Evolutionary conservation across 2,113 vertebrate genomes (phyloP).

Genomic region (Calonectris borealis): DNA sequence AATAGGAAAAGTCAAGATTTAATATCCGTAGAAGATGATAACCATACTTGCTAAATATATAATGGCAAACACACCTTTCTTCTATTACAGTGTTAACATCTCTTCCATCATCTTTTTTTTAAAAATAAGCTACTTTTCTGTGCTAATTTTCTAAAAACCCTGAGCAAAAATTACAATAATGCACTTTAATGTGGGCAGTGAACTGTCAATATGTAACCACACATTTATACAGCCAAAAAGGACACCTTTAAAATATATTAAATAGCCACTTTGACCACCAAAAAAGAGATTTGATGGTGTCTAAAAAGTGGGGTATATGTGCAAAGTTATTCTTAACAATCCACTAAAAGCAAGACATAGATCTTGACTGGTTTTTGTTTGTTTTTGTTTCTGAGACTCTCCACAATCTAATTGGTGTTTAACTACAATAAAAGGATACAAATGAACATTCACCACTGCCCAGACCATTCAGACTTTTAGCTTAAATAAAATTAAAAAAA

Average conservation of each 20-base stretch:
- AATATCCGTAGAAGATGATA: constrained; percentile 80
- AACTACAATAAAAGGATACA: constrained; percentile 78
- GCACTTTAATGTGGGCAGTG: constrained; percentile 94
- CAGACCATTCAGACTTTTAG: constrained; percentile 86
- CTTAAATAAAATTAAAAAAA: constrained; percentile 74
- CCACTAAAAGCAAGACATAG: constrained; percentile 78
- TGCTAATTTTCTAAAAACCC: constrained; percentile 92
- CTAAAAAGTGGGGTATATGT: constrained; percentile 76
- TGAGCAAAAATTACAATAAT: constrained; percentile 97
- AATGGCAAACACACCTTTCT: constrained; percentile 80
- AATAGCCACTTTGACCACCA: constrained; percentile 75
- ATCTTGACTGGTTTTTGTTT: constrained; percentile 75
- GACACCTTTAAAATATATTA: constrained; percentile 79
- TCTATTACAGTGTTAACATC: constrained; percentile 84
- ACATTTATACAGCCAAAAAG: constrained; percentile 78
- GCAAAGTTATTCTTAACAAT: constrained; percentile 83
- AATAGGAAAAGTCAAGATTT: constrained; percentile 86
- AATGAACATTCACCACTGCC: constrained; percentile 95
- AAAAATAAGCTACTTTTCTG: constrained; percentile 88
- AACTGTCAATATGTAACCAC: constrained; percentile 88
- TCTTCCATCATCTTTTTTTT: constrained; percentile 80
- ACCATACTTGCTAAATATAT: constrained; percentile 83
- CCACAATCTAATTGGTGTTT: constrained; percentile 78
- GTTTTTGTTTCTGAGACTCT: constrained; percentile 71
- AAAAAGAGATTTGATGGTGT: constrained; percentile 68